phyloP scores from a whole-genome alignment of 2,113 vertebrate genomes.

The Bubo bubo region DNA sequence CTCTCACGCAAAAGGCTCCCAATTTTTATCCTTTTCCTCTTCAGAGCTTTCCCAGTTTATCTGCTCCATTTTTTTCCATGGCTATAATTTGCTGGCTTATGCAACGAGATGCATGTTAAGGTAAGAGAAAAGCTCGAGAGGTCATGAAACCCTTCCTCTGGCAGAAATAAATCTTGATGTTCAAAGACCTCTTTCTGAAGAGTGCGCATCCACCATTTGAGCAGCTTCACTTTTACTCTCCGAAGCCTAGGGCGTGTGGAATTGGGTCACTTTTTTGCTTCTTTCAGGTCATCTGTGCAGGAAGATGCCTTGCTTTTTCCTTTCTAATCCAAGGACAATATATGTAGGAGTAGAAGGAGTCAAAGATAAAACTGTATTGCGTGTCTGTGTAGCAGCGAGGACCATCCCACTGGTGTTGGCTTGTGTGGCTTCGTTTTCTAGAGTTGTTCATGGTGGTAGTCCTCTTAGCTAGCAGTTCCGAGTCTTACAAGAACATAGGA shows the following conservation, averaged over 20 bases:
- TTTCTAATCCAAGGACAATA: not conserved
- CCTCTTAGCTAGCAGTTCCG: not conserved
- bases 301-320: not conserved
- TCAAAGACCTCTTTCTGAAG: not conserved
- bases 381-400: accelerated
- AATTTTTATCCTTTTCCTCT: not conserved
- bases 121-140: not conserved
- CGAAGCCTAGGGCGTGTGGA: not conserved
- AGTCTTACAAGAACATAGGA: accelerated
- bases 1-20: not conserved
- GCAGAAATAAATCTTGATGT: not conserved
- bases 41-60: not conserved
- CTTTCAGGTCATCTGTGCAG: not conserved
- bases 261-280: not conserved
- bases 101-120: not conserved
- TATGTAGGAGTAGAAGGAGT: accelerated
- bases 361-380: not conserved
- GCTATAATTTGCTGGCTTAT: not conserved
- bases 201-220: not conserved
- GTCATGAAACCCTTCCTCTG: not conserved
- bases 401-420: not conserved
- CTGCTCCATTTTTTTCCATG: not conserved
- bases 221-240: not conserved
- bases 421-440: not conserved
- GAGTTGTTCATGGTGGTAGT: not conserved